Conservation (phyloP, 1,140 invertebrate genomes). For the Trachymyrmex septentrionalis region DNA sequence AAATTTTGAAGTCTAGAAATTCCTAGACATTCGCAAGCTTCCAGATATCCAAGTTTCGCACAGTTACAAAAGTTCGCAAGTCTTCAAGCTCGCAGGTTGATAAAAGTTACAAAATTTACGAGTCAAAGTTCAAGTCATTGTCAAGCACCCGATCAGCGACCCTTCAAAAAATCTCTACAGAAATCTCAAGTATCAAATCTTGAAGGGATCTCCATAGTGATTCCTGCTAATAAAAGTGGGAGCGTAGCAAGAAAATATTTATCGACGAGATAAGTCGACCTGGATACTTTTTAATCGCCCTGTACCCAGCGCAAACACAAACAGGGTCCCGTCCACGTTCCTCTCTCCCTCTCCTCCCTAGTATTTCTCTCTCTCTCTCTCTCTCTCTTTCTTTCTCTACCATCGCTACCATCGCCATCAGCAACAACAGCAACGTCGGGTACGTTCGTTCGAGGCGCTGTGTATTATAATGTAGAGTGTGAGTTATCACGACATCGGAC, state of each 20-base stretch:
- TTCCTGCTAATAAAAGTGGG: constrained; percentile 11
- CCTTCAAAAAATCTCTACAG: not conserved
- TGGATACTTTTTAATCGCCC: constrained; percentile 68
- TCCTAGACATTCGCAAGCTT: not conserved
- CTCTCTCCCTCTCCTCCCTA: constrained; percentile 9
- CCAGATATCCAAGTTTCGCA: not conserved
- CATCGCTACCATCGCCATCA: constrained; percentile 49
- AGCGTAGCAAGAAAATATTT: constrained; percentile 10
- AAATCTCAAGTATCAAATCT: not conserved
- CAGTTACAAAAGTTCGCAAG: not conserved
- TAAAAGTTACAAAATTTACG: not conserved
- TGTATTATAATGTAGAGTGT: constrained; percentile 84
- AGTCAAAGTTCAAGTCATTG: no score
- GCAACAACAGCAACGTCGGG: constrained; percentile 64
- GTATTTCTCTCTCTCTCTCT: constrained; percentile 21
- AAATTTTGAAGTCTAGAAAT: not conserved
- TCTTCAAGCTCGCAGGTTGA: not conserved
- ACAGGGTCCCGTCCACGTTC: constrained; percentile 24
- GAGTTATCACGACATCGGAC: constrained; percentile 84
- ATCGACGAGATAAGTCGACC: constrained; percentile 20
- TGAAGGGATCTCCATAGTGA: not conserved
- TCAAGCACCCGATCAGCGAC: not conserved
- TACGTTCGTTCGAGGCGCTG: constrained; percentile 74
- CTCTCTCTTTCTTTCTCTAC: constrained; percentile 20
- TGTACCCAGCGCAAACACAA: constrained; percentile 39